These are phyloP conservation scores for Amblyteles armatorius DNA, from an alignment of 2,888 invertebrate genomes.

Conservation along the genomic window DNA sequence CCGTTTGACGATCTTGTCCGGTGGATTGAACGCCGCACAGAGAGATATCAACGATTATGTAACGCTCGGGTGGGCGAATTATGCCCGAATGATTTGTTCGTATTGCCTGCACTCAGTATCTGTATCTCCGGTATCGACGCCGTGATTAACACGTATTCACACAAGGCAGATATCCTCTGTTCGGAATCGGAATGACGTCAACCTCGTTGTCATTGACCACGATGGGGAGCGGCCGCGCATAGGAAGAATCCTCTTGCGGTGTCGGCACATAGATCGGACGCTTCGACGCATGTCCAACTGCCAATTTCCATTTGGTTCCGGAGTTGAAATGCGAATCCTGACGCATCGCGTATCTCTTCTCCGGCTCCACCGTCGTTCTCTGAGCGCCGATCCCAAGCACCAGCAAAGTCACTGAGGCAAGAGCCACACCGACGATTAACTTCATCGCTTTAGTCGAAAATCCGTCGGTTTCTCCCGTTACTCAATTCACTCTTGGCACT, in stretches of 20 bases:
- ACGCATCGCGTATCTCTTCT: constrained; percentile 52
- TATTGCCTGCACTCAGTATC: neutral
- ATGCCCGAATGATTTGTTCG: neutral
- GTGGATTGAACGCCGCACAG: neutral
- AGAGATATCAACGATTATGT: constrained; percentile 4
- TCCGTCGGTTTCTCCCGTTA: neutral
- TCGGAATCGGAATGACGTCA: constrained; percentile 13
- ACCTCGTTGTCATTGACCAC: neutral
- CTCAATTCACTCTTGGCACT: constrained; percentile 25
- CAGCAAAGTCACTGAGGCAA: constrained; percentile 21
- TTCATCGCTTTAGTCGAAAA: constrained; percentile 35
- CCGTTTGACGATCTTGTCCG: neutral
- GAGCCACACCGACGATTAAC: constrained; percentile 6
- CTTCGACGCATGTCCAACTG: constrained; percentile 8
- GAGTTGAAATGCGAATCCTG: constrained; percentile 37
- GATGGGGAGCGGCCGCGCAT: neutral
- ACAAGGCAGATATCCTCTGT: constrained; percentile 44
- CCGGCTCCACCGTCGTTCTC: neutral
- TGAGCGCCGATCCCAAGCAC: constrained; percentile 28
- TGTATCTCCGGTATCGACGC: neutral
- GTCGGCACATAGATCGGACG: constrained; percentile 2
- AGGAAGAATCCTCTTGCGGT: neutral
- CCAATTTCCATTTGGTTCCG: constrained; percentile 57
- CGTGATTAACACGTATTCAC: neutral
- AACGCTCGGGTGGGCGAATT: neutral